A percentile compares a stretch with the other conserved stretches of the same genome.
These are phyloP conservation scores for Nerophis ophidion DNA, from an alignment of 2,113 vertebrate genomes.

Conservation along the genomic window DNA sequence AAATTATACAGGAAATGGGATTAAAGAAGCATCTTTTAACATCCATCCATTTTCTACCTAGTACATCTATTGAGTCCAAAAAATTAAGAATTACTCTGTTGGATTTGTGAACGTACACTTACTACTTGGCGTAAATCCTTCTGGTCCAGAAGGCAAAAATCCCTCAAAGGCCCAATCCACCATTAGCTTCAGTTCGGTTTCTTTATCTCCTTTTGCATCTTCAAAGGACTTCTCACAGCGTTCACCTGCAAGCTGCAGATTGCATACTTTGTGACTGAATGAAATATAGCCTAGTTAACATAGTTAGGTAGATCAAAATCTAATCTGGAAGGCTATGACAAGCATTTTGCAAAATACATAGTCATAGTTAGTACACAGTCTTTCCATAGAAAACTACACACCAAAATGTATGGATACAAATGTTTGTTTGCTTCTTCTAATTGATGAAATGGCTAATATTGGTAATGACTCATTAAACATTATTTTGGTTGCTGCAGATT, in stretches of 20 bases:
- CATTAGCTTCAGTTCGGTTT: slow-evolving; percentile 82
- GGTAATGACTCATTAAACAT: no score
- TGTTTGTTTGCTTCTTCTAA: no score
- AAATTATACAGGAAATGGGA: not conserved
- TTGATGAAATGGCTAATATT: no score
- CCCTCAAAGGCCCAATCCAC: slow-evolving; percentile 85
- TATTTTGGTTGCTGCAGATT: no score
- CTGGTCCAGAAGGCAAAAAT: slow-evolving; percentile 81
- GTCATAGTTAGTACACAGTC: not conserved
- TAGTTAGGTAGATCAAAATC: not conserved
- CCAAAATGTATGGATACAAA: no score
- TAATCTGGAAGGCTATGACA: not conserved
- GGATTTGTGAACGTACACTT: not conserved
- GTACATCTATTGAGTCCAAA: not conserved
- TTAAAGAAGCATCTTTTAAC: not conserved
- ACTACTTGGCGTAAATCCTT: slow-evolving; percentile 70
- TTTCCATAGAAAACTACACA: no score
- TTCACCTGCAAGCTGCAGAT: slow-evolving; percentile 77
- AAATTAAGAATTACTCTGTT: not conserved
- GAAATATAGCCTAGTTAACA: not conserved
- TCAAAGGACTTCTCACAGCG: slow-evolving; percentile 80
- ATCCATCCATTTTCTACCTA: no score
- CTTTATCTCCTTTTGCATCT: slow-evolving; percentile 51
- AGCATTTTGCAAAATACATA: not conserved
- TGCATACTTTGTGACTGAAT: not conserved